Evolutionary conservation across 23 tunicate species (phyloP).

Genomic region (Ascidia mentula): DNA sequence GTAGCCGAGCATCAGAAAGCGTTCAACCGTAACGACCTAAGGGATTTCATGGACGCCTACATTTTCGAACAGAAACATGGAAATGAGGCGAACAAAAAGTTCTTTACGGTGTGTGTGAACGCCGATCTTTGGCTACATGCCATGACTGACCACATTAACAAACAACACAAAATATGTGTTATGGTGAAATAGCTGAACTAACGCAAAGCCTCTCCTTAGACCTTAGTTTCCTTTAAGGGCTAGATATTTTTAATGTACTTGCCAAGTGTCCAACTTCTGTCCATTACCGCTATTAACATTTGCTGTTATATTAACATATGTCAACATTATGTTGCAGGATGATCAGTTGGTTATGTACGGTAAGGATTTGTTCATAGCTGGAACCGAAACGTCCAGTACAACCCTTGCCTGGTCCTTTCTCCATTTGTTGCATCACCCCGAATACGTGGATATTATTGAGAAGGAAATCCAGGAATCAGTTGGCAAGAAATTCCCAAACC

Average conservation of each 20-base stretch:
- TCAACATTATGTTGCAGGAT: not conserved
- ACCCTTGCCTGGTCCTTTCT: not conserved
- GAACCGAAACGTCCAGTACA: not conserved
- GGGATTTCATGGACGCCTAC: not conserved
- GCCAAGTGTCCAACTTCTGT: too few relatives aligned
- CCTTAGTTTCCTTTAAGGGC: too few relatives aligned
- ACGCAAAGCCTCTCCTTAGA: too few relatives aligned
- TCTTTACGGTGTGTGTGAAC: not conserved
- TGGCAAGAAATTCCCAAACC: not conserved
- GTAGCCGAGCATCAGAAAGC: not conserved
- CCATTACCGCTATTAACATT: too few relatives aligned
- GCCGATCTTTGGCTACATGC: too few relatives aligned
- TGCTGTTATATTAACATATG: too few relatives aligned
- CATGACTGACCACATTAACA: too few relatives aligned
- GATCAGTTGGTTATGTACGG: not conserved
- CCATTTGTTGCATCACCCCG: not conserved
- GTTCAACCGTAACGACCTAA: not conserved
- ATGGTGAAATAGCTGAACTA: too few relatives aligned
- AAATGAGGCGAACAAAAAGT: not conserved
- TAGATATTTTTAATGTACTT: too few relatives aligned
- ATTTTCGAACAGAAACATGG: not conserved
- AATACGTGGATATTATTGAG: not conserved
- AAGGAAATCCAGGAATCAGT: not conserved
- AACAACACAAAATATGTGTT: too few relatives aligned
- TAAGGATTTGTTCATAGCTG: not conserved